phyloP scores from a whole-genome alignment of 2,113 vertebrate genomes.

The Athene noctua region DNA sequence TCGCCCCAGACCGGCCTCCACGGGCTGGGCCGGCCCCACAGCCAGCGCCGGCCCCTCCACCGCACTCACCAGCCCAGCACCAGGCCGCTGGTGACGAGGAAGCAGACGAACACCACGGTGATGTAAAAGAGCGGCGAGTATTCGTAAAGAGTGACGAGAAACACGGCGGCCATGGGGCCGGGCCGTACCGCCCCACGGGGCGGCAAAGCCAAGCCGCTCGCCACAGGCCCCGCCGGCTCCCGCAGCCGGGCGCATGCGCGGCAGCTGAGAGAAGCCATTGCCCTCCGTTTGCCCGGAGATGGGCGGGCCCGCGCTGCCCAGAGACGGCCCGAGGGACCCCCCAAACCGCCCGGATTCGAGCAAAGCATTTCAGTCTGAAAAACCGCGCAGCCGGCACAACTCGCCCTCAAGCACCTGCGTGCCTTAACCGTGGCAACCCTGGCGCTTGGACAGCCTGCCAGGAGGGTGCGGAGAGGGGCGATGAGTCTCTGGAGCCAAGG shows the following conservation, averaged over 20 bases:
- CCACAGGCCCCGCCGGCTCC: neutral
- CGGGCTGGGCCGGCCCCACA: neutral
- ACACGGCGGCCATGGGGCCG: constrained; percentile 80
- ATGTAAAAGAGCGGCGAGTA: constrained; percentile 93
- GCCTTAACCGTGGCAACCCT: neutral
- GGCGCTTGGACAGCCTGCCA: too few species aligned
- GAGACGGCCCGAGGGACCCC: neutral
- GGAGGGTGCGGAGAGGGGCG: too few species aligned
- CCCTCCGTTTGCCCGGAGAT: neutral
- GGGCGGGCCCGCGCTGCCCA: neutral
- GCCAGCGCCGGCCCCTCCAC: too few species aligned
- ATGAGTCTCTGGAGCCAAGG: too few species aligned
- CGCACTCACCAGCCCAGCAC: constrained; percentile 90
- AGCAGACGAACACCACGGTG: constrained; percentile 86
- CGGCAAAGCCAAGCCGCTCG: neutral
- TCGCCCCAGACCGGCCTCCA: neutral
- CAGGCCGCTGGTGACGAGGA: constrained; percentile 89
- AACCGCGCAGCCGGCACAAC: neutral
- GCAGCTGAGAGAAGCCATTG: neutral
- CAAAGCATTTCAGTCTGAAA: neutral
- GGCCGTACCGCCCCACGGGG: too few species aligned
- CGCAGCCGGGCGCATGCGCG: neutral
- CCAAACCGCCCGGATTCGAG: rapidly evolving
- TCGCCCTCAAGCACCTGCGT: neutral
- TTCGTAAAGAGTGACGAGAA: constrained; percentile 87